These are phyloP conservation scores for Rotaria sp. DNA, from an alignment of 2,888 invertebrate genomes.

Conservation along the genomic window DNA sequence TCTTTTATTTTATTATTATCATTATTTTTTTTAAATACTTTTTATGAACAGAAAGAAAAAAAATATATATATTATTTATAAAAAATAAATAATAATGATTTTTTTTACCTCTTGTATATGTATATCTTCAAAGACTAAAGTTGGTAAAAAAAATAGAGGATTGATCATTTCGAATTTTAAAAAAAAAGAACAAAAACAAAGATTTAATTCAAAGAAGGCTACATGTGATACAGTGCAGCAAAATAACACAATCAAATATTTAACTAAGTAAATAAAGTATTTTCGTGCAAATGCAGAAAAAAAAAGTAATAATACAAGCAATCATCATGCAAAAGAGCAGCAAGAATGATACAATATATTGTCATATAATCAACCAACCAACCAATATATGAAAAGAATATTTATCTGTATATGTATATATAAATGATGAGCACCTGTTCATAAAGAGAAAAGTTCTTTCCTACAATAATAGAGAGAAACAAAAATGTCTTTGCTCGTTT, in stretches of 20 bases:
- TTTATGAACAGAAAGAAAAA: background rate
- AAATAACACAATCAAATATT: background rate
- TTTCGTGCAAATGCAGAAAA: background rate
- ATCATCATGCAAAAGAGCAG: background rate
- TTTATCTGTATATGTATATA: background rate
- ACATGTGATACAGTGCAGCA: background rate
- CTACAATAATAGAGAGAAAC: background rate
- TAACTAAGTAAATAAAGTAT: background rate
- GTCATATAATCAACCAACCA: background rate
- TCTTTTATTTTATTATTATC: background rate
- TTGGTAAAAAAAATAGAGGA: constrained; percentile 9
- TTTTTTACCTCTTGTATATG: background rate
- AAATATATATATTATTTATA: background rate
- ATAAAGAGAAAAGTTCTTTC: background rate
- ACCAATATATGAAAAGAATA: background rate
- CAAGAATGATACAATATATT: background rate
- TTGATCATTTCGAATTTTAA: background rate
- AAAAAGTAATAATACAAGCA: background rate
- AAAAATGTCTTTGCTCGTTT: background rate
- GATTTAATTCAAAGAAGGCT: background rate
- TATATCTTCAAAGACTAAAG: constrained; percentile 8
- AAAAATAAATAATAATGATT: background rate
- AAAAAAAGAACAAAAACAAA: background rate
- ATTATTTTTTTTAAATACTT: background rate
- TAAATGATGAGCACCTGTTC: background rate